These are phyloP conservation scores for Platycercus adscitus DNA, from an alignment of 2,113 vertebrate species.

Conservation along the genomic window DNA sequence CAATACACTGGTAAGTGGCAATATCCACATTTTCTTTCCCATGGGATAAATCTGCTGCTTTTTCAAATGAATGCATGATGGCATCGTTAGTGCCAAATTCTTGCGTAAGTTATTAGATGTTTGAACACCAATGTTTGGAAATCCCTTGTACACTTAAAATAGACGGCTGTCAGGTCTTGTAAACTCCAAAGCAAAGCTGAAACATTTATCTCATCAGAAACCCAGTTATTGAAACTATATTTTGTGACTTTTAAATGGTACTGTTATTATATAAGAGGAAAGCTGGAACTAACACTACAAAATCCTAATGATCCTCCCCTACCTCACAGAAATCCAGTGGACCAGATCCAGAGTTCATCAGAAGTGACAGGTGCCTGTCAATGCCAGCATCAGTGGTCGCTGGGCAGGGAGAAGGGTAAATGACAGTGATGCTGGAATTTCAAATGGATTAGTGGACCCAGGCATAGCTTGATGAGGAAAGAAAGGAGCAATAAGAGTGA, in stretches of 20 bases:
- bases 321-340: slow-evolving; percentile 15
- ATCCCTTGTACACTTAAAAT: neutral
- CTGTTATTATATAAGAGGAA: slow-evolving; percentile 28
- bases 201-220: slow-evolving; percentile 47
- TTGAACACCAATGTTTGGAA: slow-evolving; percentile 16
- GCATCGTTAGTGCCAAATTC: neutral
- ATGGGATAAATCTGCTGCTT: neutral
- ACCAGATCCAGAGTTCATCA: slow-evolving; percentile 24
- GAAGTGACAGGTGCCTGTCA: slow-evolving; percentile 57
- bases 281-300: slow-evolving; percentile 19
- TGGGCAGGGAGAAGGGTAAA: slow-evolving; percentile 16
- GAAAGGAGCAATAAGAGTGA: slow-evolving; percentile 10
- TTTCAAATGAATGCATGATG: neutral
- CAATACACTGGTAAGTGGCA: neutral
- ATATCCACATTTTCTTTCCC: neutral
- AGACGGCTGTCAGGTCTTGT: slow-evolving; percentile 46
- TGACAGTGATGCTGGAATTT: slow-evolving; percentile 15
- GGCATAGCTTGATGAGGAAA: neutral
- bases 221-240: slow-evolving; percentile 48
- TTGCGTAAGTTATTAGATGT: slow-evolving; percentile 53
- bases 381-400: neutral
- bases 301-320: slow-evolving; percentile 20
- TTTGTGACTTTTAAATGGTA: slow-evolving; percentile 30
- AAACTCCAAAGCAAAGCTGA: slow-evolving; percentile 1
- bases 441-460: slow-evolving; percentile 29